Base-by-base conservation (phyloP, 2,797 vertebrate species). In the Gadopsis bispinosus region DNA sequence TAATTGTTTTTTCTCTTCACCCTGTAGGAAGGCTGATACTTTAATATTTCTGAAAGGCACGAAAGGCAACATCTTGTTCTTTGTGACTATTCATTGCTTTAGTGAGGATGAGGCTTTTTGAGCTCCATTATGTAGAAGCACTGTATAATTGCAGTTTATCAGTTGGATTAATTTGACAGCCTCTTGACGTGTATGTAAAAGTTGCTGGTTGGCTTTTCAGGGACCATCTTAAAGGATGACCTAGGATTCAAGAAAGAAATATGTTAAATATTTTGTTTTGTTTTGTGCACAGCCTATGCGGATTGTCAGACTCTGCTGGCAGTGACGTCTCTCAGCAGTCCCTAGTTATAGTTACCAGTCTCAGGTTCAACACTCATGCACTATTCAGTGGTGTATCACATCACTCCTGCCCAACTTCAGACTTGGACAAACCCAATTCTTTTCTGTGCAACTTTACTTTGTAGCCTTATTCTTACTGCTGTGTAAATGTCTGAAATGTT, bases 371-470 rank as follows among this genome's bases (percentile, higher is more conserved):
- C 74, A 81, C 91, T 97, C 95, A 97, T 98, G 87, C 89, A 97
- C 93, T 95, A 98, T 98, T 97, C 92, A 98, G 94, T 35, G 10
- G 64, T 73, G 93, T 96, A 96, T 97, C 96, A 88, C 92, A 92
- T 97, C 95, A 83, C 95, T 92, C 84, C 87, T 92, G 66, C 86
- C 86, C 91, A 92, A 91, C 93, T 89, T 87, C 92, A 88, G 89
- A 88, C 92, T 68, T 73, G 84, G 87, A 92, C 90, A 85, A 95
- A 94, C 92, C 81, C 83, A 88, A 88, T 85, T 94, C 88, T 94
- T 94, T 95, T 93, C 90, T 87, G 87, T 39, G 5, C 84, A 87
- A 88, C 86, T 89, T 89, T 85, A 85, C 89, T 88, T 91, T 93
- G 90, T 87, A 76, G 86, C 81, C 81, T 89, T 89, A 88, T 88